Evolutionary conservation across 2,113 vertebrate species (phyloP).

Genomic region (Hemiprocne comata): DNA sequence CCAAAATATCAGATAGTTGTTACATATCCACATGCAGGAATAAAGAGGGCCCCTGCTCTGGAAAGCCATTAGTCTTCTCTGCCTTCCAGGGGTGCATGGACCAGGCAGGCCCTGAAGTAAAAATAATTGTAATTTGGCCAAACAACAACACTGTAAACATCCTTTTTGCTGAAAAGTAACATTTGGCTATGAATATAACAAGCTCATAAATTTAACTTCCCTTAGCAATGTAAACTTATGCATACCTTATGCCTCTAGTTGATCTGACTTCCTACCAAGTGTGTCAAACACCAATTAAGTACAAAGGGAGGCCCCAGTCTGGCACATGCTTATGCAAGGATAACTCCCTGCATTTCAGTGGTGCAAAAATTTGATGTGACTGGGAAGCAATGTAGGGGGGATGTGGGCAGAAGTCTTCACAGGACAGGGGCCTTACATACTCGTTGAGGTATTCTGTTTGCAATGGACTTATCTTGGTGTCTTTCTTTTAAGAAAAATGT

Average conservation of each 20-base stretch:
- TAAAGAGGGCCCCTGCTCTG: background rate
- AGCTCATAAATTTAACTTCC: slow-evolving; percentile 1
- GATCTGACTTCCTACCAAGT: background rate
- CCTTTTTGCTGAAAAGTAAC: slow-evolving; percentile 33
- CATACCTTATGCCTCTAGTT: background rate
- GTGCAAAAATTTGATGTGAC: background rate
- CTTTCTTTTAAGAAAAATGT: background rate
- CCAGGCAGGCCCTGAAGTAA: background rate
- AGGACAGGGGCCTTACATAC: background rate
- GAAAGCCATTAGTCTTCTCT: background rate
- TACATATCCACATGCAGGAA: background rate
- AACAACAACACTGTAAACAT: background rate
- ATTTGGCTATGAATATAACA: background rate
- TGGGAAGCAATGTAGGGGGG: background rate
- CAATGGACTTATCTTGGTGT: background rate
- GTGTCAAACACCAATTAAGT: background rate
- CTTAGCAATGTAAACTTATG: slow-evolving; percentile 4
- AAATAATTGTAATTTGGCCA: slow-evolving; percentile 6
- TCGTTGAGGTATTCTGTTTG: background rate
- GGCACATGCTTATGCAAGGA: background rate
- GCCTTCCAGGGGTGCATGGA: background rate
- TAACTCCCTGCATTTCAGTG: background rate
- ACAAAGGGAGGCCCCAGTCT: background rate
- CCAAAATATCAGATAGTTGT: background rate
- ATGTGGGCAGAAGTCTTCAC: background rate